Base-by-base conservation (phyloP, 2,113 vertebrate genomes). In the Spea bombifrons region DNA sequence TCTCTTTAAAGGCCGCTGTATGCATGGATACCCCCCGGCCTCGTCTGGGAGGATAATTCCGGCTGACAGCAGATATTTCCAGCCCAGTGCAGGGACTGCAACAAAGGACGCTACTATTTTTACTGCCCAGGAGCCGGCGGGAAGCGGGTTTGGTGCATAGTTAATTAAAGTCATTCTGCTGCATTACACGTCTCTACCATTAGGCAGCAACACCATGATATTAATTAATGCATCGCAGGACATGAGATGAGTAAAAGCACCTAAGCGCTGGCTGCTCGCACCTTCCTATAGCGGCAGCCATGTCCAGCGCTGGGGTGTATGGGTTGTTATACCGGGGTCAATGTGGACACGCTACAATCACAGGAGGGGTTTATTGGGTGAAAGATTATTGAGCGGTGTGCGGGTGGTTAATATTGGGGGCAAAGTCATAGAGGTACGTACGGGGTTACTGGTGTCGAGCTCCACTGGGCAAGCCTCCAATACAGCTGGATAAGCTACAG, bases 211-310 rank as follows among this genome's bases (percentile, higher is more conserved):
- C 3, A 0, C 52, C 0, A 53, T 81, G 63, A 59, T 15, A 63
- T 70, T 82, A 72, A 86, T 75, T 82, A 76, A 43, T 3, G 9
- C 5, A 71, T 44, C 4, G 13, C 4, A 53, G 7, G 30, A 5
- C 0, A 5, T 17, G 4, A 61, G 0, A 0, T 2, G 6, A 4
- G 66, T 0, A 0, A 57, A 65, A 8, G 30, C 30, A 30, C 30
- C 30, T 30, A 30, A 30, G 30, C 30, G 30, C 30, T 30, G 30
- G 30, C 30, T 30, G 30, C 30, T 30, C 30, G 1, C 30, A 30
- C 30, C 30, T 30, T 30, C 30, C 30, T 30, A 30, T 30, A 30
- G 30, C 30, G 30, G 30, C 30, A 30, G 30, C 30, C 30, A 30
- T 30, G 30, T 30, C 30, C 30, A 30, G 30, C 30, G 1, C 30